phyloP scores from a whole-genome alignment of 2,113 vertebrate species.

The Pampusana beccarii region DNA sequence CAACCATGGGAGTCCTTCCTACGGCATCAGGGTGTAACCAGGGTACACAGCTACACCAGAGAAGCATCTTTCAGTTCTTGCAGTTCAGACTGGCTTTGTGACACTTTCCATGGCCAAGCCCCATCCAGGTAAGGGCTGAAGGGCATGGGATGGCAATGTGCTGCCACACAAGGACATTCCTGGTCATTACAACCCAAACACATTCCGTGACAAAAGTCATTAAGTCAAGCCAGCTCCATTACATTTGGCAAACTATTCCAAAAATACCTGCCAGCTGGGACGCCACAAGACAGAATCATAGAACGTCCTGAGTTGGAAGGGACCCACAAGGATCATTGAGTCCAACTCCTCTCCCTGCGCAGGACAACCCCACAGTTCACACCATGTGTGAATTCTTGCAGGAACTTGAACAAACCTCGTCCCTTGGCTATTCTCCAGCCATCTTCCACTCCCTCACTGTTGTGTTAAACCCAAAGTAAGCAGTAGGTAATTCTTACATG shows the following conservation, averaged over 20 bases:
- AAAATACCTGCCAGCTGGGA: background rate
- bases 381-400: background rate
- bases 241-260: background rate
- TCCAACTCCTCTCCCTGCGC: too few species aligned
- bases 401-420: background rate
- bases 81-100: background rate
- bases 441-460: background rate
- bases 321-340: too few species aligned
- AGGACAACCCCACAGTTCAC: too few species aligned
- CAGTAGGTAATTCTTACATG: background rate
- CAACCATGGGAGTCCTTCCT: background rate
- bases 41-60: background rate
- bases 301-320: too few species aligned
- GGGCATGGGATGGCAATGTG: background rate
- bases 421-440: background rate
- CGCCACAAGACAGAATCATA: background rate
- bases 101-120: background rate
- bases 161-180: background rate
- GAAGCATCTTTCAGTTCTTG: background rate
- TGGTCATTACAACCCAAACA: background rate
- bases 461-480: background rate
- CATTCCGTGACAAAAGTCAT: background rate
- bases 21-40: background rate
- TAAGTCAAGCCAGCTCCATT: background rate
- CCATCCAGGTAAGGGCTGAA: background rate